Conservation (phyloP, 64 coral and sea anemone species). For the Pocillopora verrucosa region DNA sequence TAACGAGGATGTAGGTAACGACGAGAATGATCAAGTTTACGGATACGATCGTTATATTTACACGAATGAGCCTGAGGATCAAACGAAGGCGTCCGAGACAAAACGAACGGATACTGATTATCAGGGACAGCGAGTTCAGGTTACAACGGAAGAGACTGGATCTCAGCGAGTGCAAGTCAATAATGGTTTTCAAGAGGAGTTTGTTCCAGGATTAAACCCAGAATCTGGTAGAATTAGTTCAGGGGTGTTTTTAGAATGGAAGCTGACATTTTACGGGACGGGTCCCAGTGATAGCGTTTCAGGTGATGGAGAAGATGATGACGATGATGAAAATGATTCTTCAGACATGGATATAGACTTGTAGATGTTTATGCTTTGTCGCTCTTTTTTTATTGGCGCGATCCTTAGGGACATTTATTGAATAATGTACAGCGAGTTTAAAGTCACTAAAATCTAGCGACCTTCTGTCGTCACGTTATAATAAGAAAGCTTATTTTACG, state of each 20-base stretch:
- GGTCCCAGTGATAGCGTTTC: slow-evolving; percentile 40
- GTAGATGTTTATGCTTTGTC: background rate
- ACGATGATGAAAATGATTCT: background rate
- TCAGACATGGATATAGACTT: slow-evolving; percentile 30
- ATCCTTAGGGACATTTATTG: background rate
- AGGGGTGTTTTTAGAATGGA: slow-evolving; percentile 92
- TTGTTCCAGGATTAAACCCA: slow-evolving; percentile 92
- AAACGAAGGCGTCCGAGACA: slow-evolving; percentile 32
- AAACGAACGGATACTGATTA: slow-evolving; percentile 64
- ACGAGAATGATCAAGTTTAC: slow-evolving; percentile 81
- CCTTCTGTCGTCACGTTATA: background rate
- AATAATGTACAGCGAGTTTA: background rate
- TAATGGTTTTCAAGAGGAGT: slow-evolving; percentile 96
- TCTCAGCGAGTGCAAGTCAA: slow-evolving; percentile 98
- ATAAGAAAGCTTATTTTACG: background rate
- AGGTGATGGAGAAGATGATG: slow-evolving; percentile 44
- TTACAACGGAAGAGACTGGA: slow-evolving; percentile 92
- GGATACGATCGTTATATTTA: slow-evolving; percentile 81
- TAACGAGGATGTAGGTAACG: slow-evolving; percentile 39
- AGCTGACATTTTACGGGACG: slow-evolving; percentile 89
- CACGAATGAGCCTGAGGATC: slow-evolving; percentile 27
- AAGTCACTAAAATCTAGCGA: background rate
- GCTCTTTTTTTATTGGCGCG: slow-evolving; percentile 11
- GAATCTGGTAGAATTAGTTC: slow-evolving; percentile 91
- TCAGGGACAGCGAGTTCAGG: slow-evolving; percentile 86